Evolutionary conservation across 2,113 vertebrate species (phyloP).

Genomic region (Acrocephalus arundinaceus): DNA sequence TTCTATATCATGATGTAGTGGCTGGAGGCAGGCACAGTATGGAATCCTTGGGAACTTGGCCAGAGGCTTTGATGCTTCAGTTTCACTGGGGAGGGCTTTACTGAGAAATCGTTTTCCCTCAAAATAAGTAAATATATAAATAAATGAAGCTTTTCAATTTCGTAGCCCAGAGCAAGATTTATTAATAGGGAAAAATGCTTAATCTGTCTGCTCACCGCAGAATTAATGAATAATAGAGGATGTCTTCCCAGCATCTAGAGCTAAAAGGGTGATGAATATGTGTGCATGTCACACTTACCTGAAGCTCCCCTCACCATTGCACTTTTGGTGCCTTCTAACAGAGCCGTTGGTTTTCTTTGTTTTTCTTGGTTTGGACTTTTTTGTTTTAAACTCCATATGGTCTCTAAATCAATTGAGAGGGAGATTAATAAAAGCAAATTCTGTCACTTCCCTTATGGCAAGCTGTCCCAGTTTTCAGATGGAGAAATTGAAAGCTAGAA

Average conservation of each 20-base stretch:
- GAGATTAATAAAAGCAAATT: background rate
- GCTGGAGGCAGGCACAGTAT: background rate
- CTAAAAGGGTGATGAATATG: background rate
- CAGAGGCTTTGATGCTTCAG: background rate
- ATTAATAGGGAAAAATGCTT: slow-evolving; percentile 29
- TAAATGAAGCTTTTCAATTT: slow-evolving; percentile 11
- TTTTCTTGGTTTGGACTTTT: background rate
- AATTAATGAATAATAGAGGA: slow-evolving; percentile 24
- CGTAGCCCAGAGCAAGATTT: slow-evolving; percentile 9
- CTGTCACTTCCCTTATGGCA: background rate
- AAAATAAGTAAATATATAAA: slow-evolving; percentile 38
- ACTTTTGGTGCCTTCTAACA: background rate
- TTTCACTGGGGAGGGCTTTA: background rate
- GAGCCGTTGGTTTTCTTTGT: background rate
- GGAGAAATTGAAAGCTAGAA: background rate
- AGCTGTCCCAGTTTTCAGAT: background rate
- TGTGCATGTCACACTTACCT: background rate
- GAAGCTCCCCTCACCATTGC: background rate
- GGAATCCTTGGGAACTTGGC: background rate
- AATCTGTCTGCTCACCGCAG: slow-evolving; percentile 13
- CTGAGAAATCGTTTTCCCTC: background rate
- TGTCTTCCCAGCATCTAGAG: background rate
- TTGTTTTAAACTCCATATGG: background rate
- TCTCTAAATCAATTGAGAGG: background rate
- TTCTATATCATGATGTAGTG: background rate